Evolutionary conservation across 1,140 invertebrate species (phyloP), one percentile per base, ranked within the genome.

Genomic region (Penaeus japonicus): DNA sequence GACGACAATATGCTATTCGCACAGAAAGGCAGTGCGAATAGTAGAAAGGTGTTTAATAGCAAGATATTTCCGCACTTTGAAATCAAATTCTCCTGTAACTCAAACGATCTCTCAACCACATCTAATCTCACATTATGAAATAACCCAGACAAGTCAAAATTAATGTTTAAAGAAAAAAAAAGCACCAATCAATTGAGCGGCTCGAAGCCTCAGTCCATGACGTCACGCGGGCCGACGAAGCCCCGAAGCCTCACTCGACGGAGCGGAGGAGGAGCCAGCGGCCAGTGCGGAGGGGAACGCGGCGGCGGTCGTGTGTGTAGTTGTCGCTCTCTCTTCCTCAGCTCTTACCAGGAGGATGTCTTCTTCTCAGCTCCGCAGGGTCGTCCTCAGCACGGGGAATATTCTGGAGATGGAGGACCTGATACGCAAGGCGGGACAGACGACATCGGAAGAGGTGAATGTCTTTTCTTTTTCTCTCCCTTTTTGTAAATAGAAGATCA

Each of bases 331-430:
- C 59, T 47, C 47, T 47, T 15, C 47, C 47, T 4, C 47, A 47
- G 47, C 47, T 47, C 47, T 47, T 15, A 15, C 47, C 47, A 10
- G 24, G 39, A 78, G 62, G 73, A 73, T 54, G 84, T n/a, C 70
- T 55, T 53, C 73, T 78, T 82, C 57, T 22, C 35, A 77, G 54
- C 59, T 83, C 27, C 86, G 86, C 20, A 88, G 73, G 59, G 84
- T 90, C 24, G 79, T 90, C 39, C 82, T 90, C 55, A 87, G 79
- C 65, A 90, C 89, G 18, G 86, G 86, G 54, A 90, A 90, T 83
- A 90, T 90, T 27, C 86, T 90, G 55, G 86, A 90, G 59, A 90
- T 90, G 89, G 89, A 90, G 53, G 86, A 90, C 55, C 75, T 88
- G 24, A 90, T 90, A 53, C 81, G 85, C 20, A 88, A 88, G 77